Percentiles rank a stretch among this genome's conserved stretches.
These are phyloP conservation scores for Ctenochaetus hawaiiensis DNA, from an alignment of 2,797 vertebrate genomes.

Conservation along the genomic window DNA sequence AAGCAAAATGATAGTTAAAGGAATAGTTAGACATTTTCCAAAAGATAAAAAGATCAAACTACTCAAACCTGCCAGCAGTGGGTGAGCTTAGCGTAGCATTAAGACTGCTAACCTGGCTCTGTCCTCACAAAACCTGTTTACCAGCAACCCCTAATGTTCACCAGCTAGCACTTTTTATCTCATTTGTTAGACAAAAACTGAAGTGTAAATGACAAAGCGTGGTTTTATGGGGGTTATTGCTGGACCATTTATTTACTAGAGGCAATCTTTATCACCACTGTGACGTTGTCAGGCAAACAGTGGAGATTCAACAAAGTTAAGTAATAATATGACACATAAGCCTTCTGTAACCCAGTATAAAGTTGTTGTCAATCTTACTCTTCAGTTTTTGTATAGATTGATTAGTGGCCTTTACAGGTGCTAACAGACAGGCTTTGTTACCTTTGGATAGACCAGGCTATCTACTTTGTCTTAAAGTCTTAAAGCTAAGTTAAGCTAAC, in stretches of 20 bases:
- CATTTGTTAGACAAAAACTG: too few relatives aligned
- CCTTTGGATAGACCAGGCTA: too few relatives aligned
- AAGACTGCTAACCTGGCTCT: neutral
- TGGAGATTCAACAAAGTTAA: too few relatives aligned
- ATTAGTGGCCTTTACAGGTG: too few relatives aligned
- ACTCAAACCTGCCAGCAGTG: neutral
- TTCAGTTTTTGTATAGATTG: neutral
- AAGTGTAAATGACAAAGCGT: neutral
- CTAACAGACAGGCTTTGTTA: too few relatives aligned
- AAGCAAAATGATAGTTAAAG: neutral
- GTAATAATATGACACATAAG: neutral
- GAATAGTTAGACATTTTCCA: neutral
- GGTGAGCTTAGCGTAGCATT: neutral
- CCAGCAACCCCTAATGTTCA: too few relatives aligned
- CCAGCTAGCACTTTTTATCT: too few relatives aligned
- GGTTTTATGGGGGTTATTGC: neutral
- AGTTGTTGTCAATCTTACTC: neutral
- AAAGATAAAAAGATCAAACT: neutral
- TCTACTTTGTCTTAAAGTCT: too few relatives aligned
- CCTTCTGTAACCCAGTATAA: neutral
- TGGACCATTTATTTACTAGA: too few relatives aligned
- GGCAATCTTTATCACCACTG: too few relatives aligned
- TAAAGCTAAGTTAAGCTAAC: neutral
- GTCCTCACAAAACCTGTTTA: too few relatives aligned
- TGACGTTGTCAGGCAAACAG: too few relatives aligned